phyloP scores from a whole-genome alignment of 2,113 vertebrate species.

The Atlantisia rogersi region DNA sequence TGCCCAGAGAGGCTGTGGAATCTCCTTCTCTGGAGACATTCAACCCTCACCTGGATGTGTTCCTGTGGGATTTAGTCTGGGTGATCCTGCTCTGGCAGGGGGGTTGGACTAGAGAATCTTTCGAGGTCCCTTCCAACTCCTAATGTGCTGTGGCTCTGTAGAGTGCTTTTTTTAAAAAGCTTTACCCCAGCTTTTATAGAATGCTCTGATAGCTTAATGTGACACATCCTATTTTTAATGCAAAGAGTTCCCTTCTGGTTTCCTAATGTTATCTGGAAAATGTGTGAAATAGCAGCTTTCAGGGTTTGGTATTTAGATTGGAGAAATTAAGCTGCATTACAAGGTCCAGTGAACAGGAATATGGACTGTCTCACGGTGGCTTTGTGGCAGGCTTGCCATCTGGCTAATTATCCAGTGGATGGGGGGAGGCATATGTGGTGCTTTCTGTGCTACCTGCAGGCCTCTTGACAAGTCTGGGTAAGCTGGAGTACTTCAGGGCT shows the following conservation, averaged over 20 bases:
- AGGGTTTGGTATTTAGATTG: conserved; percentile 58
- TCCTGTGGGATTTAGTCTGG: no score
- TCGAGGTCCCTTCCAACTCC: no score
- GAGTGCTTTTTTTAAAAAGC: conserved; percentile 3
- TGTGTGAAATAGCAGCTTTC: conserved; percentile 45
- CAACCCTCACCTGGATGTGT: no score
- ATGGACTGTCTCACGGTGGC: conserved; percentile 5
- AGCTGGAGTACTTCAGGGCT: neutral
- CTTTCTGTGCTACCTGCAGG: neutral
- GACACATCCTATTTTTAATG: conserved; percentile 50
- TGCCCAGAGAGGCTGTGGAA: no score
- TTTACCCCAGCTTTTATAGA: neutral
- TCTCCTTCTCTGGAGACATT: no score
- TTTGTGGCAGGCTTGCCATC: conserved; percentile 47
- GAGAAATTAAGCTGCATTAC: conserved; percentile 70
- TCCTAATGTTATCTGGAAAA: neutral
- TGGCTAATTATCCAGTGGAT: neutral
- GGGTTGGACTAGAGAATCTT: no score
- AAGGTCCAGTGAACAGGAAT: conserved; percentile 36
- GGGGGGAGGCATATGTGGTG: accelerated
- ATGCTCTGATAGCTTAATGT: conserved; percentile 42
- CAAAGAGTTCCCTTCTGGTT: conserved; percentile 53
- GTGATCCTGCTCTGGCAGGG: no score
- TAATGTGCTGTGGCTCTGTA: neutral
- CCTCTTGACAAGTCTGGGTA: neutral